A percentile compares a stretch with the other conserved stretches of the same genome.
phyloP scores from a whole-genome alignment of 2,113 vertebrate species.

The Erinaceus europaeus region DNA sequence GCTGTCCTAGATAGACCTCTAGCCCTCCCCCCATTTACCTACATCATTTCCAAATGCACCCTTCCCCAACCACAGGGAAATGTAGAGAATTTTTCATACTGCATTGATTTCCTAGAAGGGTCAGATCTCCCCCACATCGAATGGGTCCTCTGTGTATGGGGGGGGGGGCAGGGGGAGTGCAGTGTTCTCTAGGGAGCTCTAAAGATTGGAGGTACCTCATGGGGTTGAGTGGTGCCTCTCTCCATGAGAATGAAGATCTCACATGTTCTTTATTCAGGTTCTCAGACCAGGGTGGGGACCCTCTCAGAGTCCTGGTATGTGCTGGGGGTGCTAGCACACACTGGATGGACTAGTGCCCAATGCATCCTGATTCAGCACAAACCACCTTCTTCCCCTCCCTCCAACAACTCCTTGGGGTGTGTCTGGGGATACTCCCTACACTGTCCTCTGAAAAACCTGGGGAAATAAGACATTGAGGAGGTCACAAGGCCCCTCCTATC shows the following conservation, averaged over 20 bases:
- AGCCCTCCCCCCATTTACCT: background rate
- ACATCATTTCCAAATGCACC: background rate
- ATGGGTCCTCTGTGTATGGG: background rate
- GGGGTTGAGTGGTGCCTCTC: background rate
- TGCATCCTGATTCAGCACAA: slow-evolving; percentile 37
- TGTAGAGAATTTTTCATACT: background rate
- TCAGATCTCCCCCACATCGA: background rate
- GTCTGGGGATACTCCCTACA: background rate
- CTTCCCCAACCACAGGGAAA: background rate
- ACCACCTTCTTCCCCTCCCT: background rate
- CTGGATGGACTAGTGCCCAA: no score
- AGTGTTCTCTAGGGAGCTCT: background rate
- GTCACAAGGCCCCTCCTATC: background rate
- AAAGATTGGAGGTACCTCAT: background rate
- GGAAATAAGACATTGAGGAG: background rate
- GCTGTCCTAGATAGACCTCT: background rate
- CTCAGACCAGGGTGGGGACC: background rate
- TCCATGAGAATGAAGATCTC: background rate
- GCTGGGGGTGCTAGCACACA: no score
- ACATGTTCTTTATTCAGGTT: background rate
- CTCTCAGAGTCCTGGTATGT: no score
- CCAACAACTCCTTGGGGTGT: background rate
- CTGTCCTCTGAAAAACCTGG: background rate
- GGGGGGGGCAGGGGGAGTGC: no score
- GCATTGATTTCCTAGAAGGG: background rate